Percentiles rank a stretch among this genome's conserved stretches.
Conservation (phyloP, 2,797 vertebrate species). For the Pantherophis alleghaniensis region DNA sequence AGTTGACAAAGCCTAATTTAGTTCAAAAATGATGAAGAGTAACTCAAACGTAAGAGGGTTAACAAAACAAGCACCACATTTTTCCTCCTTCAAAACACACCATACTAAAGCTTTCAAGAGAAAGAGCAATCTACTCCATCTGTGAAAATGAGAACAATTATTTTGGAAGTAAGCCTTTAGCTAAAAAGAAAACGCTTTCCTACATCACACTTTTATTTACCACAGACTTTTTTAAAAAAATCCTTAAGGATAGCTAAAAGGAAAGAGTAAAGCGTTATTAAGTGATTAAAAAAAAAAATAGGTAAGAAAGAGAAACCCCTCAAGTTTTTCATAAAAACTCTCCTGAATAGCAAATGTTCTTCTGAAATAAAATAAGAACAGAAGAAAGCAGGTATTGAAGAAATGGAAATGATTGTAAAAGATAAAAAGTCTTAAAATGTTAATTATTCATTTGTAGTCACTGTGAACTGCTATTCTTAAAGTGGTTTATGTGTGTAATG, state of each 20-base stretch:
- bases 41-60: background rate
- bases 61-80: constrained; percentile 41
- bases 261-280: constrained; percentile 37
- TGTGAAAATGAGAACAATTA: constrained; percentile 29
- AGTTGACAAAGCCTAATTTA: constrained; percentile 34
- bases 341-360: constrained; percentile 21
- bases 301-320: constrained; percentile 24
- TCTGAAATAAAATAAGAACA: constrained; percentile 24
- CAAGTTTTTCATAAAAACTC: constrained; percentile 38
- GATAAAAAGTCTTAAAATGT: background rate
- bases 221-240: constrained; percentile 30
- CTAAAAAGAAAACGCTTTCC: constrained; percentile 22
- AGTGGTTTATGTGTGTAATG: background rate
- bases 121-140: background rate
- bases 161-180: constrained; percentile 36
- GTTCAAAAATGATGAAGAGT: constrained; percentile 17
- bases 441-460: constrained; percentile 38
- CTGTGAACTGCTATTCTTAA: constrained; percentile 14
- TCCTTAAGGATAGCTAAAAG: constrained; percentile 44
- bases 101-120: constrained; percentile 15
- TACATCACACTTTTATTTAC: constrained; percentile 26
- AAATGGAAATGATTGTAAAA: constrained; percentile 19
- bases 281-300: constrained; percentile 31
- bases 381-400: background rate
- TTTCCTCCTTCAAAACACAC: constrained; percentile 24